A percentile compares a stretch with the other conserved stretches of the same genome.
phyloP scores from a whole-genome alignment of 2,888 invertebrate species.

The Epistrophella euchroma region DNA sequence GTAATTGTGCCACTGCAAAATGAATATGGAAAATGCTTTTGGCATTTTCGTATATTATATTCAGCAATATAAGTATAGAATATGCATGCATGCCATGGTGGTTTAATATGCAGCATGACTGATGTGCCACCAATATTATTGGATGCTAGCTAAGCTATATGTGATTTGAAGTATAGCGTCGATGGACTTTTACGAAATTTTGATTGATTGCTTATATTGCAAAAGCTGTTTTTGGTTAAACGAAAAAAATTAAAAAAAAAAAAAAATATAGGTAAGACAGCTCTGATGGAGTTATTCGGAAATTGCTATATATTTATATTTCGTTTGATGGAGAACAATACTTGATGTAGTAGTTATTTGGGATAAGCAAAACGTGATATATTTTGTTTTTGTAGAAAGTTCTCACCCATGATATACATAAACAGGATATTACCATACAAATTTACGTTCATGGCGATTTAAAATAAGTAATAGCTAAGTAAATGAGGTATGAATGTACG shows the following conservation, averaged over 20 bases:
- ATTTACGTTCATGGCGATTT: too few species aligned
- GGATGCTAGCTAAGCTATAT: slow-evolving; percentile 22
- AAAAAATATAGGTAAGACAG: slow-evolving; percentile 18
- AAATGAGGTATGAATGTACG: too few species aligned
- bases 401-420: background rate
- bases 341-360: background rate
- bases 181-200: slow-evolving; percentile 73
- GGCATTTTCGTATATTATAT: slow-evolving; percentile 51
- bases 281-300: slow-evolving; percentile 28
- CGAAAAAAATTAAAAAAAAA: background rate
- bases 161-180: slow-evolving; percentile 54
- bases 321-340: background rate
- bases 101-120: slow-evolving; percentile 43
- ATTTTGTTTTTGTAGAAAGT: background rate
- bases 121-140: slow-evolving; percentile 56
- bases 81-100: slow-evolving; percentile 2
- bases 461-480: too few species aligned
- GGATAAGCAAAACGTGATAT: slow-evolving; percentile 5
- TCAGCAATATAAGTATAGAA: background rate
- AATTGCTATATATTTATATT: background rate
- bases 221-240: slow-evolving; percentile 36
- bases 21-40: slow-evolving; percentile 75
- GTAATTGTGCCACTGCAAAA: slow-evolving; percentile 74
- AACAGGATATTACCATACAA: background rate
- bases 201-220: slow-evolving; percentile 68